A percentile compares a stretch with the other conserved stretches of the same genome.
phyloP scores from a whole-genome alignment of 1,140 invertebrate genomes.

The Temnothorax longispinosus region DNA sequence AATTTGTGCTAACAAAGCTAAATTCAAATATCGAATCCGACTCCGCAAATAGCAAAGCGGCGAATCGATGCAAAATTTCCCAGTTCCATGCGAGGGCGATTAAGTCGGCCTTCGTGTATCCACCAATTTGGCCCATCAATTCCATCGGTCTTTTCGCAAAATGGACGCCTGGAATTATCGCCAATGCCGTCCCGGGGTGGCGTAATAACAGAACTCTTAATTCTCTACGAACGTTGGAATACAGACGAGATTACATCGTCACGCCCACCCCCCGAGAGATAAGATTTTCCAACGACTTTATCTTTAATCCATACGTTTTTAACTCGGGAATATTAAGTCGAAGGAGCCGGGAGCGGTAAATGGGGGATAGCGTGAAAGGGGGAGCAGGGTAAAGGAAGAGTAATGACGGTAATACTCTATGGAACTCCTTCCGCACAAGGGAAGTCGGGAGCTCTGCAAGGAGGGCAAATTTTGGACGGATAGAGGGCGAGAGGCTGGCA shows the following conservation, averaged over 20 bases:
- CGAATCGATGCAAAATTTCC: background rate
- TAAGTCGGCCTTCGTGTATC: slow-evolving; percentile 14
- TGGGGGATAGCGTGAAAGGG: background rate
- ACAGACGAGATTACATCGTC: slow-evolving; percentile 31
- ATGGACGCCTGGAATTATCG: slow-evolving; percentile 10
- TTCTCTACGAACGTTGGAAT: slow-evolving; percentile 21
- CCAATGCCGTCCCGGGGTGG: background rate
- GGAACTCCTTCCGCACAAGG: slow-evolving; percentile 52
- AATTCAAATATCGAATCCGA: background rate
- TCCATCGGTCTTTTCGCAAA: background rate
- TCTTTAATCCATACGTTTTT: slow-evolving; percentile 54
- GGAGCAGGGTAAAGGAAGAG: slow-evolving; percentile 47
- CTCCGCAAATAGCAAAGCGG: background rate
- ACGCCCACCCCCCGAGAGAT: background rate
- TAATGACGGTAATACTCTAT: slow-evolving; percentile 64
- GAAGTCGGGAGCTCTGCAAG: slow-evolving; percentile 43
- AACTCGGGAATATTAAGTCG: slow-evolving; percentile 62
- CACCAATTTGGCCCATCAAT: slow-evolving; percentile 20
- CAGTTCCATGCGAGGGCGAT: background rate
- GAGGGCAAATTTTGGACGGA: slow-evolving; percentile 62
- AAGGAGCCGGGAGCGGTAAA: background rate
- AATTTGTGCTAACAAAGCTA: background rate
- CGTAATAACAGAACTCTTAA: slow-evolving; percentile 43
- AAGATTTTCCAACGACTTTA: slow-evolving; percentile 2
- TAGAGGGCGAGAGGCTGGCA: slow-evolving; percentile 35